phyloP scores from a whole-genome alignment of 1,140 invertebrate species.

The Tetramorium simillimum region DNA sequence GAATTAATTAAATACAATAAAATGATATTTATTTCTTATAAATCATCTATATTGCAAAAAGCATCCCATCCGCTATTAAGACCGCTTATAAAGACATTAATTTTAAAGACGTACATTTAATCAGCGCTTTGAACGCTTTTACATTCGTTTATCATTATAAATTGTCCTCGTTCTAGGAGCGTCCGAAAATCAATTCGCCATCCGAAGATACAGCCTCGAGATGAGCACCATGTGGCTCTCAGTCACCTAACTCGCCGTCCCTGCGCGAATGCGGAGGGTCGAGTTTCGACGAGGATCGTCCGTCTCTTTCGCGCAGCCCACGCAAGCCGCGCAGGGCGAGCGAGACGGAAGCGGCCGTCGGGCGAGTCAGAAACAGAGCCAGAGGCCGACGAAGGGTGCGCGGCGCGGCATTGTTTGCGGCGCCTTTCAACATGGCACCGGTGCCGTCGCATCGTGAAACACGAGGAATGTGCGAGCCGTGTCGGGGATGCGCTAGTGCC shows the following conservation, averaged over 20 bases:
- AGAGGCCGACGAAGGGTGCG: constrained; percentile 57
- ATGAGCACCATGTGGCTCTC: neutral
- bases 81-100: no score
- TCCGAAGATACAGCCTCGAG: neutral
- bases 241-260: constrained; percentile 1
- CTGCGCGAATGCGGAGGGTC: constrained; percentile 27
- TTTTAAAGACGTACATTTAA: no score
- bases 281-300: constrained; percentile 41
- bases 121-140: no score
- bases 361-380: constrained; percentile 9
- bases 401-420: constrained; percentile 59
- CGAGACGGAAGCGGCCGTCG: constrained; percentile 28
- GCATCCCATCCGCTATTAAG: no score
- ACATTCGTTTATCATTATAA: neutral
- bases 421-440: constrained; percentile 73
- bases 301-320: neutral
- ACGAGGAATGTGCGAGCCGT: constrained; percentile 31
- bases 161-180: neutral
- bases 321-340: neutral
- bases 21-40: neutral
- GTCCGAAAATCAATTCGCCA: neutral
- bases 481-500: neutral
- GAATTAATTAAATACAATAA: no score
- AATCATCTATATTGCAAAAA: neutral
- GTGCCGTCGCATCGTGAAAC: constrained; percentile 25